Percentiles rank a stretch among this genome's conserved stretches.
Conservation (phyloP, 1,140 invertebrate species). For the Augochlora pura region DNA sequence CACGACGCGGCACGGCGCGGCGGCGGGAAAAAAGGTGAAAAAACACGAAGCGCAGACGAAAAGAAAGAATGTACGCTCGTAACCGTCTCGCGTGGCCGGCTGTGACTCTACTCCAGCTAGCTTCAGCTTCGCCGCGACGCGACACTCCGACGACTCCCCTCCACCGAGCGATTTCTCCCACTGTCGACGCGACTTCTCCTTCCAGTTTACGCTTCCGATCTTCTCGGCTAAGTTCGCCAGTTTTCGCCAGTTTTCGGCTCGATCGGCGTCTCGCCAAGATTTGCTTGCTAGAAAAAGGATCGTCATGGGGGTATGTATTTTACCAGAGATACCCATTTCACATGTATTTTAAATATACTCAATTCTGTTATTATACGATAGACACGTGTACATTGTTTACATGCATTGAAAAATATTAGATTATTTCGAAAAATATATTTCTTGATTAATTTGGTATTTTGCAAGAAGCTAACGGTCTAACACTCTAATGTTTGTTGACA, state of each 20-base stretch:
- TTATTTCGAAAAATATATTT: too few relatives aligned
- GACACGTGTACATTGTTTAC: too few relatives aligned
- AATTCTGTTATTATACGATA: too few relatives aligned
- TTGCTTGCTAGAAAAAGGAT: not conserved
- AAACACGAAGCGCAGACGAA: conserved; percentile 13
- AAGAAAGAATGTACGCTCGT: conserved; percentile 22
- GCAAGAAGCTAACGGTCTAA: too few relatives aligned
- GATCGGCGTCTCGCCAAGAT: conserved; percentile 3
- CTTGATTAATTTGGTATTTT: too few relatives aligned
- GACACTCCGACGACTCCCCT: conserved; percentile 12
- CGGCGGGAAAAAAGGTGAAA: conserved; percentile 20
- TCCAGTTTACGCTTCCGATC: conserved; percentile 35
- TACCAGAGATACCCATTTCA: too few relatives aligned
- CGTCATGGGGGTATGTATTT: too few relatives aligned
- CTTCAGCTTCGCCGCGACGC: conserved; percentile 30
- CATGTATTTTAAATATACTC: too few relatives aligned
- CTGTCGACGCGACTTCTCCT: not conserved
- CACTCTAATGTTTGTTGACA: too few relatives aligned
- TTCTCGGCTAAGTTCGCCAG: conserved; percentile 19
- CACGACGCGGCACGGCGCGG: not conserved
- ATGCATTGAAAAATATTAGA: too few relatives aligned
- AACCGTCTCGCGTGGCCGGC: conserved; percentile 37
- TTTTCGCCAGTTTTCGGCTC: conserved; percentile 25
- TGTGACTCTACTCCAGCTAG: conserved; percentile 47
- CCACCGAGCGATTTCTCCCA: not conserved